Evolutionary conservation across 2,888 invertebrate genomes (phyloP), one percentile per base, ranked within the genome.

Genomic region (Eudasyphora cyanicolor): DNA sequence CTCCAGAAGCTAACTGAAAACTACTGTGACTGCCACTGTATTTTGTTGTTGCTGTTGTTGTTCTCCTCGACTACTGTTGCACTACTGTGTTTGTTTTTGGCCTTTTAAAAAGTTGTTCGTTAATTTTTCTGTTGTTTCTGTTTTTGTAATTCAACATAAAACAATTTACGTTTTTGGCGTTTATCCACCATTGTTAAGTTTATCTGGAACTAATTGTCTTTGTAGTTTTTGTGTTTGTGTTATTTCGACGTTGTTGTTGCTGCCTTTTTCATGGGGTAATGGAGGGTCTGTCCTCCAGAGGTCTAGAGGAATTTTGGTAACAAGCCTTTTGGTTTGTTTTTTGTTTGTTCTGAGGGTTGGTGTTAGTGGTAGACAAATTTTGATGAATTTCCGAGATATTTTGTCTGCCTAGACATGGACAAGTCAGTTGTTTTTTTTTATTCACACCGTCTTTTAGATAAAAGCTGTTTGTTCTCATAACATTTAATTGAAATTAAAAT

Each of bases 91-190:
- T 64, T 64, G 35, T 17, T 64, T 62, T 38, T 1, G 32, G 35
- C 38, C 35, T 57, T 19, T 64, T 32, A 38, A 6, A 12, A 35
- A 21, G 38, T 64, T 64, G 38, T n/a, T 35, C 38, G 2, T 62
- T 10, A 17, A 2, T 62, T 17, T 62, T 54, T 54, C 67, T 45
- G 35, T 57, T 35, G 27, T 29, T 60, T 17, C 10, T 64, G 49
- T 54, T 78, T 62, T 38, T 69, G 78, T 78, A 79, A 82, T 79
- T 76, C 78, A 78, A 75, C 71, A 73, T 76, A 71, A 29, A 81
- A 81, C 76, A 82, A 74, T 82, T 64, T 73, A 77, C 69, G 35
- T 57, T 75, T 64, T 76, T 57, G 82, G 74, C 74, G 78, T 71
- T 78, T 79, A 82, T 78, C 78, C 76, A 24, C 64, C 64, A 64